Percentiles rank a stretch among this genome's conserved stretches.
phyloP scores from a whole-genome alignment of 2,888 invertebrate genomes.

The Caenorhabditis drosophilae region DNA sequence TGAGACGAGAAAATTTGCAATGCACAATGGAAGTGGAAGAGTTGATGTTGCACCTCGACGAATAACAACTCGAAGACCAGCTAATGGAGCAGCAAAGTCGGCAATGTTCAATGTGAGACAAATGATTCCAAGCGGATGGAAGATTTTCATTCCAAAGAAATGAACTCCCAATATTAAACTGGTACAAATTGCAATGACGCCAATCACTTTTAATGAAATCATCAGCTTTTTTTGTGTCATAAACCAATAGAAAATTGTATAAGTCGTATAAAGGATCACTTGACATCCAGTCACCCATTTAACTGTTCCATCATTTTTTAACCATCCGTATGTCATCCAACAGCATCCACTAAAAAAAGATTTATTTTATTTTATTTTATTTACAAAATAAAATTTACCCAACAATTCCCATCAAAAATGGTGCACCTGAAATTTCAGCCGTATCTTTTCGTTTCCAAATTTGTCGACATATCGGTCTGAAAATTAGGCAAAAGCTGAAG shows the following conservation, averaged over 20 bases:
- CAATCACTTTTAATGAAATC: constrained; percentile 64
- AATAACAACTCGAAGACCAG: constrained; percentile 80
- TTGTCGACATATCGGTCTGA: constrained; percentile 67
- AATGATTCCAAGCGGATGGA: constrained; percentile 74
- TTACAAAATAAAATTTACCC: no score
- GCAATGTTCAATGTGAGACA: constrained; percentile 80
- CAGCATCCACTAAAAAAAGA: constrained; percentile 66
- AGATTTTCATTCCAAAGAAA: constrained; percentile 65
- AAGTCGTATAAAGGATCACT: constrained; percentile 61
- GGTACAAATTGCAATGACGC: constrained; percentile 55
- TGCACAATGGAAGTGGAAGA: constrained; percentile 86
- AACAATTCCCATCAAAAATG: constrained; percentile 67
- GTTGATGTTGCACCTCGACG: constrained; percentile 83
- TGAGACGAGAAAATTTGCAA: constrained; percentile 84
- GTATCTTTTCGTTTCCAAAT: constrained; percentile 69
- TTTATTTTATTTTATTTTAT: no score
- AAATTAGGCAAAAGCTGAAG: constrained; percentile 15
- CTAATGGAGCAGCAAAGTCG: constrained; percentile 84
- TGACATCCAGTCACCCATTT: constrained; percentile 65
- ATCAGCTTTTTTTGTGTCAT: constrained; percentile 68
- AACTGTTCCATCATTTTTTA: constrained; percentile 66
- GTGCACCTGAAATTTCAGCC: constrained; percentile 66
- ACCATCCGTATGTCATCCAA: constrained; percentile 67
- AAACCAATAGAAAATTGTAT: constrained; percentile 66
- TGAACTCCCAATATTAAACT: constrained; percentile 50